phyloP scores from a whole-genome alignment of 2,113 vertebrate species.

The Morphnarchus princeps region DNA sequence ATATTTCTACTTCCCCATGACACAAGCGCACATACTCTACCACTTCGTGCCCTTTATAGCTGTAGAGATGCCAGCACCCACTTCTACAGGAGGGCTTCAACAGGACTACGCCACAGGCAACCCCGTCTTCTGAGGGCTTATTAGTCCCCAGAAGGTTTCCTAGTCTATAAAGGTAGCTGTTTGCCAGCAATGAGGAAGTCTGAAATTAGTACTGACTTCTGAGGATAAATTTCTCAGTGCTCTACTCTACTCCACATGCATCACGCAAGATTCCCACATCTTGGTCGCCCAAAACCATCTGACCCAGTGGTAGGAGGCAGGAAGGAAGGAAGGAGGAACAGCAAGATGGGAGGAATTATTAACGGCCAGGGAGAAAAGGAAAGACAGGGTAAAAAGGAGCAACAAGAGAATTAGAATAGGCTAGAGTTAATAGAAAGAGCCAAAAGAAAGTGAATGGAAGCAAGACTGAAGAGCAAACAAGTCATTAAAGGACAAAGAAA shows the following conservation, averaged over 20 bases:
- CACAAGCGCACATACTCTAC: rapidly evolving
- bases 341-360: background rate
- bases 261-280: background rate
- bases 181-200: background rate
- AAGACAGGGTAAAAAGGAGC: background rate
- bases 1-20: background rate
- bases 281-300: background rate
- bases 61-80: background rate
- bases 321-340: background rate
- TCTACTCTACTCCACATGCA: background rate
- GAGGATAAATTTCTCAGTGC: background rate
- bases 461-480: constrained; percentile 20
- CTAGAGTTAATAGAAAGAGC: constrained; percentile 25
- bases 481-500: background rate
- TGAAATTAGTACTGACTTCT: background rate
- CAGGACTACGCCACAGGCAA: background rate
- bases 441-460: constrained; percentile 39
- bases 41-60: background rate
- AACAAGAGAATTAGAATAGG: background rate
- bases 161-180: background rate
- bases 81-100: background rate
- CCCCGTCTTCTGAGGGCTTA: background rate
- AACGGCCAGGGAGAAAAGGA: background rate
- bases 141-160: background rate
- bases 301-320: background rate